Conservation (phyloP, 2,888 invertebrate genomes). For the Oligia fasciuncula region DNA sequence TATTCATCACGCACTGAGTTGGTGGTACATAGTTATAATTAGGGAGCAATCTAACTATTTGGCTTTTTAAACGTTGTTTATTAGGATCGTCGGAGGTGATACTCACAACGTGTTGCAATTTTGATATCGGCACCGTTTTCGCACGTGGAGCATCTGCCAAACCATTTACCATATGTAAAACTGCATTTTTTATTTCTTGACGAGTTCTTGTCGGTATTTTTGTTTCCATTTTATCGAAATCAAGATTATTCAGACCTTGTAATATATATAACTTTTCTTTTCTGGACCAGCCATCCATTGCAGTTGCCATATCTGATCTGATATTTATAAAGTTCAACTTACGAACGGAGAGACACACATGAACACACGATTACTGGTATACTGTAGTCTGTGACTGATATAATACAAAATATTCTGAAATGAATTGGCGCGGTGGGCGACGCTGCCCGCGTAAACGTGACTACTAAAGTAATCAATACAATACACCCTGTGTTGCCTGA, state of each 20-base stretch:
- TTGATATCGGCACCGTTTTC: not conserved
- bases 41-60: not conserved
- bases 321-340: not conserved
- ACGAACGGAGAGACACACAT: not conserved
- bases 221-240: slow-evolving; percentile 11
- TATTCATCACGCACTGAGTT: not conserved
- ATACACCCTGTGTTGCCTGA: not conserved
- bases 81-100: not conserved
- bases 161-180: not conserved
- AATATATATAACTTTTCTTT: slow-evolving; percentile 13
- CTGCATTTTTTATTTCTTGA: slow-evolving; percentile 15
- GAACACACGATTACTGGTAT: not conserved
- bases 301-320: not conserved
- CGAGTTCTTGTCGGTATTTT: slow-evolving; percentile 12
- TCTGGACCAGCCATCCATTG: slow-evolving; percentile 13
- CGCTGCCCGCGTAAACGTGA: slow-evolving; percentile 7
- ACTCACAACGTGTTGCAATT: not conserved
- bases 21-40: slow-evolving; percentile 4
- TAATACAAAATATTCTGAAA: not conserved
- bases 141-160: not conserved
- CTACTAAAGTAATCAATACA: not conserved
- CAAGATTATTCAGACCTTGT: not conserved
- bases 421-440: not conserved
- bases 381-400: too few species aligned
- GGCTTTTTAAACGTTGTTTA: not conserved